A percentile compares a stretch with the other conserved stretches of the same genome.
phyloP scores from a whole-genome alignment of 1,140 invertebrate species.

The Sycobia sp. region DNA sequence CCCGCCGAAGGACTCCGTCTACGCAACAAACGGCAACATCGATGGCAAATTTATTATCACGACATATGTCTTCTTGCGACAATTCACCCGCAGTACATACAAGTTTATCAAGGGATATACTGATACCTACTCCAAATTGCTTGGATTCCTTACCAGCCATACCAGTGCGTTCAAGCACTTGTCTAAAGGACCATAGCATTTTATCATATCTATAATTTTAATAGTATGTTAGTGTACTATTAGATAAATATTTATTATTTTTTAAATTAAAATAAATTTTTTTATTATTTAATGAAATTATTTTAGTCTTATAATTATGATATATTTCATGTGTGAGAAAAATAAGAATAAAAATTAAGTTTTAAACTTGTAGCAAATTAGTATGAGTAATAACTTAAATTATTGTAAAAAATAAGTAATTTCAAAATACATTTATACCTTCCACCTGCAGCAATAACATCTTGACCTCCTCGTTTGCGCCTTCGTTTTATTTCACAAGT shows the following conservation, averaged over 20 bases:
- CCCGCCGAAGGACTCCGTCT: conserved; percentile 62
- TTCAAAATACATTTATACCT: conserved; percentile 47
- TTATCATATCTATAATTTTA: conserved; percentile 47
- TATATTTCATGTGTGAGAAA: no score
- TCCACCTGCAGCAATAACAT: conserved; percentile 74
- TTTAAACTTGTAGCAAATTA: no score
- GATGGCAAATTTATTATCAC: conserved; percentile 52
- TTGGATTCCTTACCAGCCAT: conserved; percentile 53
- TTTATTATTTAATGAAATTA: conserved; percentile 44
- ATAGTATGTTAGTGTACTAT: no score
- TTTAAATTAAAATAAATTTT: background rate
- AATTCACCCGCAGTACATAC: conserved; percentile 63
- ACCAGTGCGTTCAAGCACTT: conserved; percentile 52
- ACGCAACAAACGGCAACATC: conserved; percentile 72
- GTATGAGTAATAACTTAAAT: background rate
- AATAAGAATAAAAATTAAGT: no score
- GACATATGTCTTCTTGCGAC: conserved; percentile 51
- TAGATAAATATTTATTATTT: no score
- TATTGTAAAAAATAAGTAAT: background rate
- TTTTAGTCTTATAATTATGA: no score
- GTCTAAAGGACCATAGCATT: conserved; percentile 51
- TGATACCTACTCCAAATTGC: conserved; percentile 74
- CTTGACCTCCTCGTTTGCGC: conserved; percentile 62
- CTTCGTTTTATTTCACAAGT: conserved; percentile 68
- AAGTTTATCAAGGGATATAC: conserved; percentile 75